Percentiles rank a stretch among this genome's conserved stretches.
These are phyloP conservation scores for Muntiacus muntjak DNA, from an alignment of 2,113 vertebrate species.

Conservation along the genomic window DNA sequence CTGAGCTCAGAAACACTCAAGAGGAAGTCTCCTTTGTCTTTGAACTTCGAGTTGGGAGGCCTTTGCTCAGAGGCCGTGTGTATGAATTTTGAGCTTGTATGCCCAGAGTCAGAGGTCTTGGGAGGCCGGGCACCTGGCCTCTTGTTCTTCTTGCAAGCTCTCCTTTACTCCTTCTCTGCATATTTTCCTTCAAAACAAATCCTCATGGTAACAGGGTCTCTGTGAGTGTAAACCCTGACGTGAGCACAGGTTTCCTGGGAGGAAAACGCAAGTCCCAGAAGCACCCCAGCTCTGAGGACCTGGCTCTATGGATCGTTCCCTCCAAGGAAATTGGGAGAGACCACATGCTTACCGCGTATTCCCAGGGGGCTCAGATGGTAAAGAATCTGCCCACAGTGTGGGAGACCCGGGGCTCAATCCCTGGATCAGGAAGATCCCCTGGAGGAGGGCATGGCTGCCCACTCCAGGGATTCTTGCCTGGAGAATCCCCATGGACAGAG, in stretches of 20 bases:
- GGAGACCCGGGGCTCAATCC: background rate
- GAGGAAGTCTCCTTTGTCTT: slow-evolving; percentile 40
- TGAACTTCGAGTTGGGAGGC: slow-evolving; percentile 24
- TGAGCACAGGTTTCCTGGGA: background rate
- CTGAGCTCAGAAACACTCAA: background rate
- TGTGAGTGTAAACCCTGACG: background rate
- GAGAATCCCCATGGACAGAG: background rate
- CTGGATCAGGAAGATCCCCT: background rate
- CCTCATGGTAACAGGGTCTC: background rate
- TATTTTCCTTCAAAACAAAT: background rate
- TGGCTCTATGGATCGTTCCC: slow-evolving; percentile 43
- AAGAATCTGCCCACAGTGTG: background rate
- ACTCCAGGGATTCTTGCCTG: background rate
- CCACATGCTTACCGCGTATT: background rate
- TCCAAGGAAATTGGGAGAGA: slow-evolving; percentile 46
- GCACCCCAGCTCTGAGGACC: background rate
- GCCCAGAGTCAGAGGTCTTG: background rate
- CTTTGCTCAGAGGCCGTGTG: background rate
- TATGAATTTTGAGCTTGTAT: background rate
- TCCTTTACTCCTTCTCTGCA: background rate
- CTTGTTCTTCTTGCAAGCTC: fast-evolving
- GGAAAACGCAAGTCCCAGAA: background rate
- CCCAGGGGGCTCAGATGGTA: background rate
- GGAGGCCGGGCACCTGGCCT: fast-evolving
- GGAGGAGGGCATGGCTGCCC: background rate